Base-by-base conservation (phyloP, 2,797 vertebrate species). In the Dendrocincla fuliginosa region DNA sequence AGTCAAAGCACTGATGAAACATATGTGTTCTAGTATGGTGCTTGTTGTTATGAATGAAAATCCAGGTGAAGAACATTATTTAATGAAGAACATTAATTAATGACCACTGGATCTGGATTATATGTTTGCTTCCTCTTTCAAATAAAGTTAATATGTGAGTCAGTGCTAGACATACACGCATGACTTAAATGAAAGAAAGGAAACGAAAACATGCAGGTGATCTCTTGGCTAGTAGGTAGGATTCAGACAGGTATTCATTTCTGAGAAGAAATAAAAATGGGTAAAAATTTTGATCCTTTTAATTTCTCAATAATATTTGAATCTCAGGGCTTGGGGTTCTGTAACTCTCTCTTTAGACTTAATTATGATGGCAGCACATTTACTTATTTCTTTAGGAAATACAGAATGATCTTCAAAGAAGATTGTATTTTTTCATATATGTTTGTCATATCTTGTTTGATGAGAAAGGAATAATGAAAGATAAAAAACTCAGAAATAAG, bases 81-180 rank as follows among this genome's bases (percentile, higher is more conserved):
- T 93, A 94, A 97, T 39, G 50, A 78, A 14, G 39, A 73, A 93
- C 56, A 87, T 89, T 97, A 84, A 94, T 95, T 93, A 94, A 97
- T 39, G 83, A 93, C 84, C 88, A 86, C 85, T 44, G 84, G 30
- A n/a, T 92, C 44, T 90, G 42, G 59, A 79, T 92, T 87, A 47
- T 76, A 6, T 52, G 35, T 81, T 93, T 73, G 35, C 16, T 60
- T 74, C 16, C 33, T 52, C 37, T 67, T 82, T 77, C 42, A 71
- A 63, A 88, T 90, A 85, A 94, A 95, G 91, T 90, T 93, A 90
- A 84, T 95, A 93, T 87, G 74, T 86, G 79, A 81, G 73, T 32
- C 35, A 61, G 82, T 93, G 71, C 77, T 87, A 50, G 35, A n/a
- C 10, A 46, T 78, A 77, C 87, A 75, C 70, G 42, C 82, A 41